Evolutionary conservation across 2,113 vertebrate species (phyloP).

Genomic region (Sula dactylatra): DNA sequence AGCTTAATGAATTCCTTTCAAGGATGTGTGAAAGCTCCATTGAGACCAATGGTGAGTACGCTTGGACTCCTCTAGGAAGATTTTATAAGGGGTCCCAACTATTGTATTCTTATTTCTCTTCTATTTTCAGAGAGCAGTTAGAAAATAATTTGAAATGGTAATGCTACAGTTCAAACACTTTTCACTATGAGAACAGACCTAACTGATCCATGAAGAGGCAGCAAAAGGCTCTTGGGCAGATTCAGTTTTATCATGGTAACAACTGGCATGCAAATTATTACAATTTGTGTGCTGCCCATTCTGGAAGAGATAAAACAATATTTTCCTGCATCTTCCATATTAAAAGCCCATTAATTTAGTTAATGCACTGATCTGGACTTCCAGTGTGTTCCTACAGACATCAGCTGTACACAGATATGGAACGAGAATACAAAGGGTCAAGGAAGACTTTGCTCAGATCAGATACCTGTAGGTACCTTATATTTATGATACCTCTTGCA

Average conservation of each 20-base stretch:
- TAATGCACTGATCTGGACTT: neutral
- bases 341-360: neutral
- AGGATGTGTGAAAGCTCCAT: conserved; percentile 23
- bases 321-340: neutral
- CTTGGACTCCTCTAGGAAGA: conserved; percentile 7
- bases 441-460: neutral
- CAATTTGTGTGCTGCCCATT: neutral
- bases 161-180: neutral
- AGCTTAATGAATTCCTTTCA: conserved; percentile 58
- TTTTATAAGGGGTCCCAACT: neutral
- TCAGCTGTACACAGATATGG: neutral
- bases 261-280: neutral
- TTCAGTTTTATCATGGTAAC: neutral
- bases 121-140: neutral
- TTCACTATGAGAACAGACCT: neutral
- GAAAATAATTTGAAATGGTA: neutral
- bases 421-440: neutral
- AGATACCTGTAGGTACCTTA: neutral
- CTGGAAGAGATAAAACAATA: neutral
- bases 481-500: neutral
- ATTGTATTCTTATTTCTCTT: conserved; percentile 19
- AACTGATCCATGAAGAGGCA: neutral
- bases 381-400: neutral
- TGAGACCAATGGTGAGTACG: conserved; percentile 45
- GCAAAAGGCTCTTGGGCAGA: neutral